These are phyloP conservation scores for Lasioglossum villosulum DNA, from an alignment of 2,888 invertebrate species.

Conservation along the genomic window DNA sequence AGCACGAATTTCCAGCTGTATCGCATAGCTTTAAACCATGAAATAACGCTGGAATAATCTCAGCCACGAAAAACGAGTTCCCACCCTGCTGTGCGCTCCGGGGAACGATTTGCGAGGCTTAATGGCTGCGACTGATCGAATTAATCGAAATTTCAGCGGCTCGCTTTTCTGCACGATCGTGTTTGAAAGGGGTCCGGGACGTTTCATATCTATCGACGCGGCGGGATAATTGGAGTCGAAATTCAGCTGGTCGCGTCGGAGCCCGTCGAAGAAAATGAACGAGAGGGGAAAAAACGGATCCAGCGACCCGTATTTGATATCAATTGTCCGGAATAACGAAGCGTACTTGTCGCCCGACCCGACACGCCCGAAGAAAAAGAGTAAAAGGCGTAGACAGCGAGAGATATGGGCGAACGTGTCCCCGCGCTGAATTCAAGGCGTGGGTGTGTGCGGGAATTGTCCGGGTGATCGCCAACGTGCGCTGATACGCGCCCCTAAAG, in stretches of 20 bases:
- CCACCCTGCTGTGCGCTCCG: not conserved
- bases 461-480: not conserved
- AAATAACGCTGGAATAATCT: not conserved
- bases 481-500: not conserved
- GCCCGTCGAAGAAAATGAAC: conserved; percentile 1
- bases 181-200: conserved; percentile 1
- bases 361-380: conserved; percentile 9
- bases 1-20: no score
- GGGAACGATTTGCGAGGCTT: not conserved
- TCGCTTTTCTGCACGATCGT: not conserved
- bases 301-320: conserved; percentile 29
- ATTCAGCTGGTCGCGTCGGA: conserved; percentile 10
- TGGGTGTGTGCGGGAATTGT: not conserved
- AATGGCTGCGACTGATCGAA: not conserved
- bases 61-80: not conserved
- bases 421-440: not conserved
- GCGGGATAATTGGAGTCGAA: conserved; percentile 37
- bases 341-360: conserved; percentile 27
- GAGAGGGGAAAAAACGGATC: conserved; percentile 10
- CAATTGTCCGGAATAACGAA: conserved; percentile 49
- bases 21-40: not conserved
- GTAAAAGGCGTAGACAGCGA: not conserved
- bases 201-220: conserved; percentile 26
- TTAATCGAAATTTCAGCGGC: conserved; percentile 9
- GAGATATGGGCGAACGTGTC: not conserved